These are phyloP conservation scores for Leuciscus waleckii DNA, from an alignment of 2,797 vertebrate species.

Conservation along the genomic window DNA sequence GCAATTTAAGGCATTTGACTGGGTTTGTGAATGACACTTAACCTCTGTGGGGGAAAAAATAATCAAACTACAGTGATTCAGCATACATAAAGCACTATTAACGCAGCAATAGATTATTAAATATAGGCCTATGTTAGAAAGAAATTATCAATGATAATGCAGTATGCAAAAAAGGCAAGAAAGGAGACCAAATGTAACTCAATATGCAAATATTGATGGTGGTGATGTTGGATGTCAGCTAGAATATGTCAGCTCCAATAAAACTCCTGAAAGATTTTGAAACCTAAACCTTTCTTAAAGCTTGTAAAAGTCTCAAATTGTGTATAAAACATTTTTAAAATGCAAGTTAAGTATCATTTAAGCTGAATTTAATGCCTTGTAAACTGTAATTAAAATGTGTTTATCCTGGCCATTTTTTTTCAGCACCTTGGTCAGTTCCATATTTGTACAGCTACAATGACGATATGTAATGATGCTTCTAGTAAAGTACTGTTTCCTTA, in stretches of 20 bases:
- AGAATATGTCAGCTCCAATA: background rate
- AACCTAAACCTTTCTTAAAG: background rate
- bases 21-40: background rate
- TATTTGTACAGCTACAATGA: background rate
- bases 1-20: background rate
- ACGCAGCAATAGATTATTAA: background rate
- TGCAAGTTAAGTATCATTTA: too few species aligned
- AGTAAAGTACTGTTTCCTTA: background rate
- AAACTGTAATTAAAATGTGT: background rate
- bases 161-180: background rate
- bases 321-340: background rate
- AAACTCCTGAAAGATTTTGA: background rate
- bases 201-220: background rate
- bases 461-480: background rate
- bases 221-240: background rate
- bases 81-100: background rate
- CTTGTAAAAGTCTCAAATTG: background rate
- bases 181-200: background rate
- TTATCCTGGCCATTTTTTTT: background rate
- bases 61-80: background rate
- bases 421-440: slow-evolving; percentile 31
- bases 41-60: background rate
- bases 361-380: background rate
- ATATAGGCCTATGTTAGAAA: background rate
- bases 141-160: background rate